Conservation (phyloP, 53 echinoderm and acorn worm genomes). For the Patiria pectinifera region DNA sequence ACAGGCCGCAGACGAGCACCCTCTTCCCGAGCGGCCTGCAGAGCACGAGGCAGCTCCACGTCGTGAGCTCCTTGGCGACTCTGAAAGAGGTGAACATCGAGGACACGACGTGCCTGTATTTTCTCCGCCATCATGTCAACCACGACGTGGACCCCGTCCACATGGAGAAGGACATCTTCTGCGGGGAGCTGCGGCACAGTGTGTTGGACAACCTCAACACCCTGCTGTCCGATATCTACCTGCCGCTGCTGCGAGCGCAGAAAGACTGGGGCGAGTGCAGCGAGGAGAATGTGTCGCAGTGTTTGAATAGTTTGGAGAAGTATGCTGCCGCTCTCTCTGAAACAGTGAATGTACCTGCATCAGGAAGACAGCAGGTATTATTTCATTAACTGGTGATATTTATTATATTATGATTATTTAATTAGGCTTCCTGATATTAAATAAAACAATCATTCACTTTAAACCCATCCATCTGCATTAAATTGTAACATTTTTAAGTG, state of each 20-base stretch:
- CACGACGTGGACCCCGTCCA: slow-evolving; percentile 95
- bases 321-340: slow-evolving; percentile 89
- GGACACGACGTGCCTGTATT: slow-evolving; percentile 96
- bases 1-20: slow-evolving; percentile 86
- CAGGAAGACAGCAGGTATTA: slow-evolving; percentile 90
- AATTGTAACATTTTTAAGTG: neutral
- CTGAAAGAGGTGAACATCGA: slow-evolving; percentile 97
- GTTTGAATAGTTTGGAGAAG: slow-evolving; percentile 84
- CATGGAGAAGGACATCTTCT: slow-evolving; percentile 99
- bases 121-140: slow-evolving; percentile 87
- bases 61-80: slow-evolving; percentile 86
- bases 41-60: slow-evolving; percentile 94
- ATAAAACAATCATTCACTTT: too few species aligned
- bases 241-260: slow-evolving; percentile 90
- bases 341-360: slow-evolving; percentile 88
- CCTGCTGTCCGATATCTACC: slow-evolving; percentile 88
- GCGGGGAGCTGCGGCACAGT: slow-evolving; percentile 95
- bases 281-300: slow-evolving; percentile 89
- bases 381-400: neutral
- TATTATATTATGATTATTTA: neutral
- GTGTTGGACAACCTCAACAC: slow-evolving; percentile 95
- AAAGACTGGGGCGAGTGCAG: slow-evolving; percentile 96
- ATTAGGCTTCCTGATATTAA: neutral
- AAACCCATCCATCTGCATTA: too few species aligned
- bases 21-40: slow-evolving; percentile 88